Evolutionary conservation across 2,113 vertebrate genomes (phyloP), one percentile per base, ranked within the genome.

Genomic region (Enhydra lutris): DNA sequence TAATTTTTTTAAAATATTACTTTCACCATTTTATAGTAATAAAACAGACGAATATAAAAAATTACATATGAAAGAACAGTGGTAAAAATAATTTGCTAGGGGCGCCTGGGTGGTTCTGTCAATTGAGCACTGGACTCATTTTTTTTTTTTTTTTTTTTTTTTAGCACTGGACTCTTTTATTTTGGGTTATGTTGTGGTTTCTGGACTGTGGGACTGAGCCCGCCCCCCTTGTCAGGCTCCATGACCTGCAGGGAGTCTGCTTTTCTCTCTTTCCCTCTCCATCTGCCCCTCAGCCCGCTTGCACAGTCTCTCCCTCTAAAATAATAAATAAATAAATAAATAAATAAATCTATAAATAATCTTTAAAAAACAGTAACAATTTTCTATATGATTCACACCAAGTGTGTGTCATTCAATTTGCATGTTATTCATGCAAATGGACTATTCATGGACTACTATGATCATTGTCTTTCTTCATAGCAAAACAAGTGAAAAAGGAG

Each of bases 21-120:
- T 69, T 92, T 92, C n/a, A 91, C 39, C 69, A 84, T 65, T 67
- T 84, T 78, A 91, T 34, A 71, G 31, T 52, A 95, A 95, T 52
- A 57, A 86, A 63, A 89, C 24, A 91, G 92, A 93, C 78, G 7
- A n/a, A 61, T 71, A 76, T 65, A 55, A 95, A 91, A 74, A 12
- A 11, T 24, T 69, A 79, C 8, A 18, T 26, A 59, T 52, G 7
- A 93, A 82, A 11, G 17, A 93, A 79, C 8, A 57, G 39, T 45
- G 7, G 23, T n/a, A 91, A 96, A 93, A 92, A 81, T 52, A 74
- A 76, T 80, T 50, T 50, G 80, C 42, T 31, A 31, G 18, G 67
- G 8, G 34, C 4, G 0, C 34, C 34, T 69, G 8, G 34, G 8
- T 69, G 67, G 34, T 18, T 69, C 17, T 20, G 18, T 69, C 7